phyloP scores from a whole-genome alignment of 2,113 vertebrate species.

The Motacilla alba region DNA sequence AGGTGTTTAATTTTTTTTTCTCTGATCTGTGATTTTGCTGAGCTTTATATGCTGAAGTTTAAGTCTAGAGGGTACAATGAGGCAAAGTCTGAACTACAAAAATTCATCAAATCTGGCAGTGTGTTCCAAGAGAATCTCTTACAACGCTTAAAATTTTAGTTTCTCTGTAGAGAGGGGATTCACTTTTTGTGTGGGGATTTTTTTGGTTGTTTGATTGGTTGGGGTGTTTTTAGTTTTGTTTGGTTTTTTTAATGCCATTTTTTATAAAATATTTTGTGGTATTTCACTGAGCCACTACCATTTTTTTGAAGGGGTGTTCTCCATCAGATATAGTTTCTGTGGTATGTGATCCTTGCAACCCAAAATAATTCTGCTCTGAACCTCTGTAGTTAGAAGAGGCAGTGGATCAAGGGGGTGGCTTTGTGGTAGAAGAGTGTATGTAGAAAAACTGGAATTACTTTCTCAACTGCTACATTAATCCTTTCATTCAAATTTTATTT shows the following conservation, averaged over 20 bases:
- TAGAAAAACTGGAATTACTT: not conserved
- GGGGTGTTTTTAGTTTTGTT: fast-evolving
- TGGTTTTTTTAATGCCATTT: not conserved
- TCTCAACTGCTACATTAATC: not conserved
- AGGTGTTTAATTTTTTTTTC: not conserved
- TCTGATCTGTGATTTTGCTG: not conserved
- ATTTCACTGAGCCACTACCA: not conserved
- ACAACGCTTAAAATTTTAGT: not conserved
- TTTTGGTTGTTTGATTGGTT: not conserved
- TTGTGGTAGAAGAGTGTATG: not conserved
- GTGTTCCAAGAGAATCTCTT: not conserved
- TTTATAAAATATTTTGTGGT: not conserved
- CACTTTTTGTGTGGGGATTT: fast-evolving
- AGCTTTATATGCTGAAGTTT: not conserved
- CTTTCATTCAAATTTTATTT: not conserved
- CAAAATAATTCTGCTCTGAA: not conserved
- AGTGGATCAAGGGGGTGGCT: not conserved
- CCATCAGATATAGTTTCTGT: not conserved
- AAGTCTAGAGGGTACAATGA: not conserved
- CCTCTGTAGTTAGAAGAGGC: not conserved
- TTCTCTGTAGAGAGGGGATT: not conserved
- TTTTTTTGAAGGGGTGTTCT: not conserved
- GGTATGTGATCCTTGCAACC: not conserved
- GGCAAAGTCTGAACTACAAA: not conserved
- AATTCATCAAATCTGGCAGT: not conserved